phyloP scores from a whole-genome alignment of 2,888 invertebrate genomes.

The Sminthurides aquaticus region DNA sequence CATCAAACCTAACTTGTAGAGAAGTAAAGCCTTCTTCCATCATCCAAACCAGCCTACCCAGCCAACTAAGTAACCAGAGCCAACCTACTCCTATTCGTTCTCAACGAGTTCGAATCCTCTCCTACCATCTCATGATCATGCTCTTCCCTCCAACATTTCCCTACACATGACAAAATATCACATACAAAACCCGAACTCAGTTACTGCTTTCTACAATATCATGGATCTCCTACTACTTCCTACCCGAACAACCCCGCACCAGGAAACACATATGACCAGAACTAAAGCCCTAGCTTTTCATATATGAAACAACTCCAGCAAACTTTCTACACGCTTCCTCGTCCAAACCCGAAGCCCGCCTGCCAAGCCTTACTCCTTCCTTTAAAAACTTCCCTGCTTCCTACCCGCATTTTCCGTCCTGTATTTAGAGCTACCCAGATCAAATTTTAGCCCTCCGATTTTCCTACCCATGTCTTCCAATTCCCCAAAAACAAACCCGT shows the following conservation, averaged over 20 bases:
- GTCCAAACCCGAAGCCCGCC: too few relatives aligned
- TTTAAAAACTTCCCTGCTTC: too few relatives aligned
- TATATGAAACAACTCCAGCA: too few relatives aligned
- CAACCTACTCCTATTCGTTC: not conserved
- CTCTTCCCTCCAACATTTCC: not conserved
- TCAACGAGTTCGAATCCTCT: not conserved
- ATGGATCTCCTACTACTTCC: not conserved
- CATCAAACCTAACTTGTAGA: not conserved
- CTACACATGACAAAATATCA: not conserved
- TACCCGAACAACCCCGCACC: too few relatives aligned
- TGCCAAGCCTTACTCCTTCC: too few relatives aligned
- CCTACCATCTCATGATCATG: not conserved
- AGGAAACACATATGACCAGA: not conserved
- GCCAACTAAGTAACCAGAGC: not conserved
- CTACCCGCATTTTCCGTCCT: too few relatives aligned
- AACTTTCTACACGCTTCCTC: too few relatives aligned
- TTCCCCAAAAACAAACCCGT: too few relatives aligned
- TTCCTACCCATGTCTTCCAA: too few relatives aligned
- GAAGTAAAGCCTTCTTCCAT: not conserved
- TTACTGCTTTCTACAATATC: not conserved
- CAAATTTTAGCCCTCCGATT: too few relatives aligned
- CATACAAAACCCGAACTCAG: not conserved
- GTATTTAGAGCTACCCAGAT: too few relatives aligned
- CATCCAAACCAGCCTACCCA: not conserved
- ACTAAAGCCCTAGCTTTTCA: not conserved